These are phyloP conservation scores for Irena cyanogastra DNA, from an alignment of 2,113 vertebrate species.

Conservation along the genomic window DNA sequence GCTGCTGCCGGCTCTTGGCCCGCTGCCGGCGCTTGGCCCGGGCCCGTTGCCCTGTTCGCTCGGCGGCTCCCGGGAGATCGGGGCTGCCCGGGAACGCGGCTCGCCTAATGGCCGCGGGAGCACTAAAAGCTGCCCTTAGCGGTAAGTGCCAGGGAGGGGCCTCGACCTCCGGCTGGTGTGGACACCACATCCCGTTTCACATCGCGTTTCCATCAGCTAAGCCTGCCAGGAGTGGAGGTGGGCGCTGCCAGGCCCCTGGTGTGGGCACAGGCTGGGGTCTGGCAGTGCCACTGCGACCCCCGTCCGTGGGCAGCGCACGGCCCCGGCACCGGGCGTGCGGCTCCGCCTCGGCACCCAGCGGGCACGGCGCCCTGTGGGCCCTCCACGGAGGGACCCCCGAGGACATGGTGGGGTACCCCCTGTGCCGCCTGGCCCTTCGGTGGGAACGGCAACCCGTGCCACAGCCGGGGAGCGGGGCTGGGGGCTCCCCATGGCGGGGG, in stretches of 20 bases:
- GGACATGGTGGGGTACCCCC: background rate
- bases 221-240: background rate
- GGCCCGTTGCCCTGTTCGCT: background rate
- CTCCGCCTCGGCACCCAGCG: background rate
- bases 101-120: conserved; percentile 18
- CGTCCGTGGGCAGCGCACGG: background rate
- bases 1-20: background rate
- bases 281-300: fast-evolving
- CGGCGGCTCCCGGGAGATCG: background rate
- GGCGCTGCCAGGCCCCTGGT: background rate
- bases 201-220: background rate
- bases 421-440: background rate
- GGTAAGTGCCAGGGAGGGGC: background rate
- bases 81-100: background rate
- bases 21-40: background rate
- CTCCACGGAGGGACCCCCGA: too few species aligned
- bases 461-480: background rate
- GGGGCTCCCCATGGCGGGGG: background rate
- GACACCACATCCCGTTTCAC: background rate
- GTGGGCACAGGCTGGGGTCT: background rate
- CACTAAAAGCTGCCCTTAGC: background rate
- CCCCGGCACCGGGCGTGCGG: background rate
- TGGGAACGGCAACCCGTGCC: background rate
- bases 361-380: background rate
- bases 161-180: background rate